Conservation (phyloP, 2,888 invertebrate species). For the Lutraria lutraria region DNA sequence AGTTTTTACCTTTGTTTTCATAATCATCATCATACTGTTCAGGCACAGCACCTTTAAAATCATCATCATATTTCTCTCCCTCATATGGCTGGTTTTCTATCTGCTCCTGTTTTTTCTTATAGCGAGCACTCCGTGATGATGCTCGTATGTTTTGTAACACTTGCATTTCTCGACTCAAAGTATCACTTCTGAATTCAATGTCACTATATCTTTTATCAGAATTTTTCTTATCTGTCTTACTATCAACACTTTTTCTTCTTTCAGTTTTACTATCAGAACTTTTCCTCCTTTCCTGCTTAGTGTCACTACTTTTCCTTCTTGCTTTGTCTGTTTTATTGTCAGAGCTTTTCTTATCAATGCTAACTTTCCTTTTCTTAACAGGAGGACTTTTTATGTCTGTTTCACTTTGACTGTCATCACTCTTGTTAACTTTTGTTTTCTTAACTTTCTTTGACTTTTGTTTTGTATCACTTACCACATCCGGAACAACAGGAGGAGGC, state of each 20-base stretch:
- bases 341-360: conserved; percentile 36
- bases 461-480: conserved; percentile 8
- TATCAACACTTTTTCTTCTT: conserved; percentile 38
- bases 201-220: conserved; percentile 30
- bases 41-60: conserved; percentile 29
- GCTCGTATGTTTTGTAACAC: conserved; percentile 63
- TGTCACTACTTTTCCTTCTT: conserved; percentile 32
- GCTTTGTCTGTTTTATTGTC: background rate
- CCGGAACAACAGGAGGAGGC: conserved; percentile 22
- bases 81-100: conserved; percentile 44
- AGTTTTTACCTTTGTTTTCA: conserved; percentile 41
- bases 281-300: conserved; percentile 43
- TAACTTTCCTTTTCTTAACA: conserved; percentile 33
- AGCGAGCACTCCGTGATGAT: conserved; percentile 54
- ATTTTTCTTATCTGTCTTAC: conserved; percentile 47
- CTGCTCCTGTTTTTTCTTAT: conserved; percentile 51
- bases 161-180: conserved; percentile 44
- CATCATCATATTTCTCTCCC: conserved; percentile 49
- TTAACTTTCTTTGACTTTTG: conserved; percentile 22
- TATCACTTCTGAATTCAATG: conserved; percentile 19
- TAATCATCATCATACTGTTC: conserved; percentile 42
- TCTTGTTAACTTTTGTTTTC: conserved; percentile 9
- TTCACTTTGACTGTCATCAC: conserved; percentile 26
- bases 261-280: conserved; percentile 32
- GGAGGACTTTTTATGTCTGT: conserved; percentile 22